These are phyloP conservation scores for Shargacucullia verbasci DNA, from an alignment of 2,888 invertebrate species.

Conservation along the genomic window DNA sequence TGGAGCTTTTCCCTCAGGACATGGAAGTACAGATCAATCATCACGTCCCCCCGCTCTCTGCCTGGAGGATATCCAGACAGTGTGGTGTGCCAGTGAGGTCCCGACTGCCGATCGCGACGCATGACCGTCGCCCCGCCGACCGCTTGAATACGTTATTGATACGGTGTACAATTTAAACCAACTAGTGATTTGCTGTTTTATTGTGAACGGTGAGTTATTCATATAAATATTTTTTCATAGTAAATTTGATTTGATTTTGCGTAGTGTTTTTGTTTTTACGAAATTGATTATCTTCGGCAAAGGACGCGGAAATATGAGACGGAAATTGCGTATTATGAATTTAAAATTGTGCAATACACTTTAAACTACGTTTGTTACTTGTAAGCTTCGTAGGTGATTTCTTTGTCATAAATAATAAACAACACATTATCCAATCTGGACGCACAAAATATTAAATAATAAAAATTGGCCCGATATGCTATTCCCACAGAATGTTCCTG, in stretches of 20 bases:
- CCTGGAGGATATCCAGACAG: constrained; percentile 69
- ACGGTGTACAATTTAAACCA: constrained; percentile 74
- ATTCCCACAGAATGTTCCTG: constrained; percentile 1
- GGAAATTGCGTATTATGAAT: constrained; percentile 17
- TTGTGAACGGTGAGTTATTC: constrained; percentile 68
- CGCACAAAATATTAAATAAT: too few relatives aligned
- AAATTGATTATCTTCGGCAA: not conserved
- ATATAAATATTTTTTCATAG: not conserved
- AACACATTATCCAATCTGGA: constrained; percentile 58
- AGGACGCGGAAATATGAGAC: constrained; percentile 1
- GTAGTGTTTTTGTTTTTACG: too few relatives aligned
- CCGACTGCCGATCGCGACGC: constrained; percentile 65
- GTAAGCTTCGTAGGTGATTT: not conserved
- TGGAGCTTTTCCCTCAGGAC: constrained; percentile 78
- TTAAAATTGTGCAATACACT: too few relatives aligned
- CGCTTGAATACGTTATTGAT: constrained; percentile 70
- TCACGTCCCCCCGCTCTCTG: constrained; percentile 65
- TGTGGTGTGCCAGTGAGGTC: constrained; percentile 71
- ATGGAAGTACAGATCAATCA: constrained; percentile 83
- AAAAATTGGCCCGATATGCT: constrained; percentile 36
- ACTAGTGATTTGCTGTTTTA: constrained; percentile 67
- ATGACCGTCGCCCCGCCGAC: constrained; percentile 58
- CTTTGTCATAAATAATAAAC: constrained; percentile 56
- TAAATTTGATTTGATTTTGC: not conserved
- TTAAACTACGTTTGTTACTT: too few relatives aligned